A percentile compares a stretch with the other conserved stretches of the same genome.
Evolutionary conservation across 2,888 invertebrate genomes (phyloP).

Genomic region (Synergus gifuensis): DNA sequence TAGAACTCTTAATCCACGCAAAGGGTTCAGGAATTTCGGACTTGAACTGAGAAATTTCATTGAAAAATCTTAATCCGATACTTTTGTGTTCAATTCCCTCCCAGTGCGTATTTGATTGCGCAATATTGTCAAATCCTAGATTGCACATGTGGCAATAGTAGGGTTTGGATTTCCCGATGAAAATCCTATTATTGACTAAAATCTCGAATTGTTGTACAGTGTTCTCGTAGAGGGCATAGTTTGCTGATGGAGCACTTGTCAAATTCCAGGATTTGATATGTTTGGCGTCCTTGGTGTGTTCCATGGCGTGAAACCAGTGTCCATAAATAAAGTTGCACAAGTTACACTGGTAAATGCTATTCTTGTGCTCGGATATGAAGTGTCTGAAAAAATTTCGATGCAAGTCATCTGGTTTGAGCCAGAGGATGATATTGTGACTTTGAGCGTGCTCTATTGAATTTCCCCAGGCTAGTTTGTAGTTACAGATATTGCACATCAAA

Average conservation of each 20-base stretch:
- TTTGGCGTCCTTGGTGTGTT: constrained; percentile 4
- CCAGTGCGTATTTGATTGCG: not conserved
- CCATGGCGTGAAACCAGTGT: constrained; percentile 9
- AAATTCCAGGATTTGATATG: not conserved
- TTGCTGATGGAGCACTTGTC: not conserved
- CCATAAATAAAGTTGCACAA: not conserved
- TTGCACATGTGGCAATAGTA: constrained; percentile 8
- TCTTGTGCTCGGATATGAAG: not conserved
- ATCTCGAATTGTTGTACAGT: not conserved
- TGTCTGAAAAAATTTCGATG: not conserved
- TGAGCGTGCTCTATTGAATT: not conserved
- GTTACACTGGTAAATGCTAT: not conserved
- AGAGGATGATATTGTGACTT: not conserved
- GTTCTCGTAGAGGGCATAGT: constrained; percentile 10
- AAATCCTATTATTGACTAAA: not conserved
- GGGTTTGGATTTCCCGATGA: not conserved
- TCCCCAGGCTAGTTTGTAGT: not conserved
- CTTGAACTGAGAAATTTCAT: not conserved
- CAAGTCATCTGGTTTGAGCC: constrained; percentile 3
- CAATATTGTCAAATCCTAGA: not conserved
- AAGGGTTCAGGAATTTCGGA: not conserved
- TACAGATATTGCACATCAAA: not conserved
- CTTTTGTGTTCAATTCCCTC: not conserved
- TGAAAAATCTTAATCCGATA: not conserved
- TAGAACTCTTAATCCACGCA: not conserved